Conservation (phyloP, 2,113 vertebrate genomes). For the Vicugna pacos region DNA sequence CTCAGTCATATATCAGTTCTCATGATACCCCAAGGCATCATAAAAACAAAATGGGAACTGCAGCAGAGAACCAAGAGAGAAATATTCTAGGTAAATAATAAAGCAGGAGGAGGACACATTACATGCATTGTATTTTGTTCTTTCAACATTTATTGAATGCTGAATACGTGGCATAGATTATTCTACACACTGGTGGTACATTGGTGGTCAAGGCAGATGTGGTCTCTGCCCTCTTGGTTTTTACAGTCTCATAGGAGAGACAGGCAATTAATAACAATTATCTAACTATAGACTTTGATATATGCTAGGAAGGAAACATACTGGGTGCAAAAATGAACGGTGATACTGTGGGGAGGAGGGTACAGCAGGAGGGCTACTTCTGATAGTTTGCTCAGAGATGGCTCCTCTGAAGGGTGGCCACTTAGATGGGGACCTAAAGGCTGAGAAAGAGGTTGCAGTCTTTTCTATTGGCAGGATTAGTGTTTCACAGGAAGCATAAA, state of each 20-base stretch:
- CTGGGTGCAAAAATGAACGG: too few relatives aligned
- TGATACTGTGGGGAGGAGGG: neutral
- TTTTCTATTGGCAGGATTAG: neutral
- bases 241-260: neutral
- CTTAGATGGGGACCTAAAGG: neutral
- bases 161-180: neutral
- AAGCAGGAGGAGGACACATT: neutral
- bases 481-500: neutral
- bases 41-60: slow-evolving; percentile 20
- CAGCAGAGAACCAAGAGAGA: neutral
- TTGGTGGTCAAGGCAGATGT: neutral
- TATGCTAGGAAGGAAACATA: neutral
- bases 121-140: neutral
- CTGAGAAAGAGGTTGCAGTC: neutral
- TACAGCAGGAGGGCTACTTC: neutral
- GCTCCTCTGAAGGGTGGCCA: neutral
- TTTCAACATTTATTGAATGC: neutral
- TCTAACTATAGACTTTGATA: neutral
- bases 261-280: neutral
- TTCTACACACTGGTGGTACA: neutral
- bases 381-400: neutral
- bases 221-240: neutral
- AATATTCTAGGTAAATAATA: neutral
- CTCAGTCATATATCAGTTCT: neutral
- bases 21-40: neutral